Evolutionary conservation across 2,797 vertebrate species (phyloP).

Genomic region (Mormyrus proboscirostris): DNA sequence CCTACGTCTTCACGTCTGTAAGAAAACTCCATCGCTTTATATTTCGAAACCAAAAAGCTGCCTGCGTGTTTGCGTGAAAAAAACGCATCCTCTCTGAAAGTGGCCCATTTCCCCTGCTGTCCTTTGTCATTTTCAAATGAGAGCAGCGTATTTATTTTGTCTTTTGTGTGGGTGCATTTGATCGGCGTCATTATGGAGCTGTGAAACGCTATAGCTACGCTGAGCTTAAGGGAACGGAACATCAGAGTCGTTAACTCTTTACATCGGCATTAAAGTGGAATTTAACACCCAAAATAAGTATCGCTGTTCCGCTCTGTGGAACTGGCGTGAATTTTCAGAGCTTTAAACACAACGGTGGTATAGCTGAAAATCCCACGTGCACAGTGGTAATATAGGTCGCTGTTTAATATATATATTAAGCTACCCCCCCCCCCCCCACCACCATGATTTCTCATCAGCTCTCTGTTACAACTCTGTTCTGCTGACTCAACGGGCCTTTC

Average conservation of each 20-base stretch:
- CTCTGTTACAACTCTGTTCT: neutral
- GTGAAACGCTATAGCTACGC: neutral
- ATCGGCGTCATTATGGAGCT: slow-evolving; percentile 15
- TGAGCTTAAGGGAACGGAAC: neutral
- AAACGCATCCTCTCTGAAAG: slow-evolving; percentile 22
- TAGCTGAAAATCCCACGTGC: neutral
- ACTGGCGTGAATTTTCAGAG: neutral
- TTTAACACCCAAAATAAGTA: neutral
- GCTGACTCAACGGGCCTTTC: slow-evolving; percentile 14
- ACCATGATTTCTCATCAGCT: neutral
- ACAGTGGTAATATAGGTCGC: neutral
- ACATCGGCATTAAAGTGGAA: neutral
- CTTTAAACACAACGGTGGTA: neutral
- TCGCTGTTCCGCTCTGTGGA: neutral
- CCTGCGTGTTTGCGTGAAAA: slow-evolving; percentile 24
- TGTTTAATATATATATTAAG: neutral
- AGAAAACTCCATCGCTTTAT: slow-evolving; percentile 24
- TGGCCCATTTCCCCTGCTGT: neutral
- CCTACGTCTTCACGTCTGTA: slow-evolving; percentile 15
- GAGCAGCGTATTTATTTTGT: slow-evolving; percentile 31
- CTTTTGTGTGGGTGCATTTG: slow-evolving; percentile 23
- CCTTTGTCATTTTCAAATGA: slow-evolving; percentile 20
- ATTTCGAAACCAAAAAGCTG: slow-evolving; percentile 22
- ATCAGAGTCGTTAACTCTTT: neutral
- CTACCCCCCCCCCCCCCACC: neutral